Evolutionary conservation across 1,140 invertebrate species (phyloP), one percentile per base, ranked within the genome.

Genomic region (Drosophila seguyi): DNA sequence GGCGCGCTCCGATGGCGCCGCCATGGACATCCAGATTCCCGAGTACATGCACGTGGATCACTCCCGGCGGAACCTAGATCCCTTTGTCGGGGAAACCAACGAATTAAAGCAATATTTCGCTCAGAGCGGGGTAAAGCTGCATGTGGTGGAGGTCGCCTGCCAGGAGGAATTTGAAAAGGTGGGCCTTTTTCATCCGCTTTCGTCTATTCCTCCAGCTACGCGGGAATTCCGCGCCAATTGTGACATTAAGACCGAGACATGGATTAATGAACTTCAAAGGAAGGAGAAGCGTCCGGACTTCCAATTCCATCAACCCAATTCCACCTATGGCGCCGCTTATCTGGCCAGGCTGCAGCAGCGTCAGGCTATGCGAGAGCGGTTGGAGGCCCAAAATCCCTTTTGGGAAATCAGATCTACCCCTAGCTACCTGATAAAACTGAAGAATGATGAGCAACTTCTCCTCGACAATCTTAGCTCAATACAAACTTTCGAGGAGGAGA

Each of bases 31-130:
- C 0, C 25, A 66, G 7, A 90, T 92, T 4, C 91, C 90, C 11
- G 71, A 78, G 16, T 75, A 62, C 48, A 90, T 92, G 90, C 53
- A 55, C 16, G 68, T 80, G 6, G 75, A 92, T 60, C 91, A 92
- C 45, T 55, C 75, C 7, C 62, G 81, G 44, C 79, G 79, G 13
- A 55, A 87, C 36, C 20, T 92, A 1, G 74, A 55, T 2, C 84
- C 90, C 6, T 91, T 88, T 53, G 61, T 88, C 8, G 29, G 80
- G n/a, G 50, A 81, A 31, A 79, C 59, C 8, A 29, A 38, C 0
- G 48, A 66, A 0, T 56, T 92, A 10, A 22, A 53, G 6, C 41
- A 81, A n/a, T 60, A 44, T 3, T 56, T 92, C 5, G n/a, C 41
- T 0, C n/a, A 38, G 4, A 42, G 67, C 8, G 58, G 76, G 1